phyloP scores from a whole-genome alignment of 2,888 invertebrate genomes.

The Polylopha cassiicola region DNA sequence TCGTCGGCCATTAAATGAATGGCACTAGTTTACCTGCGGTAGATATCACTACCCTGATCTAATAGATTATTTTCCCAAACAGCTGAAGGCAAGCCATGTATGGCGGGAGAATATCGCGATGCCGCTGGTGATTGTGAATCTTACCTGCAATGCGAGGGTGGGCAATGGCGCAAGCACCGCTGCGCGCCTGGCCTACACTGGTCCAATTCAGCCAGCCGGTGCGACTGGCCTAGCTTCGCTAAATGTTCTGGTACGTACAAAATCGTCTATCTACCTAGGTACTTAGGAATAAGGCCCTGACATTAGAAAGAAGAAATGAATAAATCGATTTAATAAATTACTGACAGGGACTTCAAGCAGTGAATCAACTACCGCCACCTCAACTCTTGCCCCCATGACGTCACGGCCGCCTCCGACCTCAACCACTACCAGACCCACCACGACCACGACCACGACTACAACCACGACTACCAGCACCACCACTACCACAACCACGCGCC shows the following conservation, averaged over 20 bases:
- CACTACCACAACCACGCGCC: slow-evolving; percentile 39
- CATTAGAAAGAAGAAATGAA: too few species aligned
- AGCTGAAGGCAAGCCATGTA: slow-evolving; percentile 62
- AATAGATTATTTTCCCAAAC: too few species aligned
- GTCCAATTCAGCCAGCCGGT: slow-evolving; percentile 81
- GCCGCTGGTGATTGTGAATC: slow-evolving; percentile 84
- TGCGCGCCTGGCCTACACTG: slow-evolving; percentile 90
- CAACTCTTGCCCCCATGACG: slow-evolving; percentile 60
- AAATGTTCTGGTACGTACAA: slow-evolving; percentile 74
- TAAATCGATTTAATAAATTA: background rate
- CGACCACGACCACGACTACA: slow-evolving; percentile 37
- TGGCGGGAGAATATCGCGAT: slow-evolving; percentile 71
- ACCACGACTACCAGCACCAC: slow-evolving; percentile 39
- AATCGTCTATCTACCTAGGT: background rate
- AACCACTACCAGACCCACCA: slow-evolving; percentile 26
- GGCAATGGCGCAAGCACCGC: slow-evolving; percentile 82
- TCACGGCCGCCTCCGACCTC: slow-evolving; percentile 59
- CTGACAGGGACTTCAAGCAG: slow-evolving; percentile 35
- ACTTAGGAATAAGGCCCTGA: too few species aligned
- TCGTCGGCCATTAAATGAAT: too few species aligned
- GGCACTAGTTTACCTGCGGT: too few species aligned
- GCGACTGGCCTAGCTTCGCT: slow-evolving; percentile 89
- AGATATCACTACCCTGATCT: too few species aligned
- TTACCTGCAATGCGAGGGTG: slow-evolving; percentile 86
- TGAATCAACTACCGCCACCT: slow-evolving; percentile 53